Evolutionary conservation across 92 coral and sea anemone species (phyloP), one percentile per base, ranked within the genome.

Genomic region (Porites divaricata): DNA sequence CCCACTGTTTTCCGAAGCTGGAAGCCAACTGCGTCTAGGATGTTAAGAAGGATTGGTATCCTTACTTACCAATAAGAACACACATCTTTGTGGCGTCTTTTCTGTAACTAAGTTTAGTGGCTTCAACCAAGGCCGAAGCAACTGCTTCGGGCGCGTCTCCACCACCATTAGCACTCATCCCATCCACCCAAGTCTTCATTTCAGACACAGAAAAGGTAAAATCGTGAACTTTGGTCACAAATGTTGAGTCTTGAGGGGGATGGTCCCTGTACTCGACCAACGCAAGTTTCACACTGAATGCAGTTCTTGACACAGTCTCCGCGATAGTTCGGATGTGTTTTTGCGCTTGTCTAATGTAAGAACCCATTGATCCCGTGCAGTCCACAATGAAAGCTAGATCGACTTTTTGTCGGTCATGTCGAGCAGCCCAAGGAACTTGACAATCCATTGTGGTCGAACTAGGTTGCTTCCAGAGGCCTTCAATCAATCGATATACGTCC

Each of bases 361-460:
- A 78, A 20, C 99, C 98, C 99, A 96, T 96, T 4, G 99, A 96
- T 6, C 94, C 99, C 11, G 99, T 96, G 63, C 99, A 96, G 80
- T 96, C 99, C 14, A 96, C 91, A 25, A 96, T 81, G 76, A 96
- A 96, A 6, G 89, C 99, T 57, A 96, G 77, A 83, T 96, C 99
- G 24, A 96, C 90, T 88, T 95, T 92, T 74, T 96, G 95, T 23
- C 74, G 75, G 81, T 96, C 99, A 68, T 95, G 98, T 28, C 94
- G 89, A 17, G 99, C 92, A 20, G 92, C 93, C 94, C 98, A 95
- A 1, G 69, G 86, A 35, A 87, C 95, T 81, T 9, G 57, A 23
- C 48, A 72, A 5, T 61, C n/a, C 86, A 81, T 81, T 23, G 17
- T 81, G 17, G 58, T 35, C 16, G 45, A 20, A 13, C 21, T 21